Conservation (phyloP, 2,113 vertebrate species). For the Oxyura jamaicensis region DNA sequence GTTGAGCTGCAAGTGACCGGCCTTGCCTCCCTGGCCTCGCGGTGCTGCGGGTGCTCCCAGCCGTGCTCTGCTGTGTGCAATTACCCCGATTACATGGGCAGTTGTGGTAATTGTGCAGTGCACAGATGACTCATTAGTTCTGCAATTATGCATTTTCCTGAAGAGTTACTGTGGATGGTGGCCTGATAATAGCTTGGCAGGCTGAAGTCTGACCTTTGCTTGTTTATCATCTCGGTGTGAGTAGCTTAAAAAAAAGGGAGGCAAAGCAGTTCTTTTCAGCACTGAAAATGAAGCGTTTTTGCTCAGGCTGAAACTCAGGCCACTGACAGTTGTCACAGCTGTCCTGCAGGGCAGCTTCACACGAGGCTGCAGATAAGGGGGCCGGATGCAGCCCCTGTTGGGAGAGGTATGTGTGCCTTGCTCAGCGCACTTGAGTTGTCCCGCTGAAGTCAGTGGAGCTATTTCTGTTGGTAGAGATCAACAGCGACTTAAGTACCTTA, state of each 20-base stretch:
- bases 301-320: not conserved
- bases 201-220: slow-evolving; percentile 36
- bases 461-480: slow-evolving; percentile 10
- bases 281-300: not conserved
- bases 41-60: not conserved
- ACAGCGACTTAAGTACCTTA: not conserved
- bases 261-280: not conserved
- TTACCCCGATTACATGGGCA: not conserved
- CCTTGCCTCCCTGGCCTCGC: not conserved
- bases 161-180: not conserved
- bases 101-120: slow-evolving; percentile 9
- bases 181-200: not conserved
- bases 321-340: not conserved
- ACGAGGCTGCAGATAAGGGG: not conserved
- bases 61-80: slow-evolving; percentile 6
- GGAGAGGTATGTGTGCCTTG: not conserved
- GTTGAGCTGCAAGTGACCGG: not conserved
- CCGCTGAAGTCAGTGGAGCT: not conserved
- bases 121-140: slow-evolving; percentile 36
- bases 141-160: slow-evolving; percentile 26
- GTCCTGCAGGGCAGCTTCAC: not conserved
- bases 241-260: not conserved
- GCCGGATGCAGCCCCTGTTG: not conserved
- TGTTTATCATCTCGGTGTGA: not conserved
- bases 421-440: not conserved